Conservation (phyloP, 2,888 invertebrate genomes). For the Callosobruchus maculatus region DNA sequence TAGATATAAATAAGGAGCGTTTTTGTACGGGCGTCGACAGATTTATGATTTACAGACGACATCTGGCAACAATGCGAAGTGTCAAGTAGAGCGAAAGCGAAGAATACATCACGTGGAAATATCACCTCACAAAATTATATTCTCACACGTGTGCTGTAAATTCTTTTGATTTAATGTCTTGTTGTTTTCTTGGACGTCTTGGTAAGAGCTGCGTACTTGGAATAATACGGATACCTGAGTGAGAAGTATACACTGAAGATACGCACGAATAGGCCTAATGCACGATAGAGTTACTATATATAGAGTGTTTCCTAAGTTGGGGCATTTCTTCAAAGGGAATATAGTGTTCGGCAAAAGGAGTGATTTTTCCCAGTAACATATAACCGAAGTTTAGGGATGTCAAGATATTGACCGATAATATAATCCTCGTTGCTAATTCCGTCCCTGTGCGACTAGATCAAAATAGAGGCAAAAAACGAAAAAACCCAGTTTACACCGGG, state of each 20-base stretch:
- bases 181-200: background rate
- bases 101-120: background rate
- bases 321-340: no score
- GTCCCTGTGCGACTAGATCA: no score
- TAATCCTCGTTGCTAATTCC: no score
- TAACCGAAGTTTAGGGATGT: no score
- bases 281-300: no score
- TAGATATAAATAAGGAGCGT: background rate
- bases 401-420: no score
- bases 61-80: background rate
- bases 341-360: no score
- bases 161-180: background rate
- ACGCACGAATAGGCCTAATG: background rate
- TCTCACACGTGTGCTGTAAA: background rate
- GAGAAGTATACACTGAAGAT: background rate
- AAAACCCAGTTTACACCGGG: no score
- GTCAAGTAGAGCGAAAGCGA: background rate
- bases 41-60: background rate
- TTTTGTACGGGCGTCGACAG: background rate
- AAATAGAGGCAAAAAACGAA: no score
- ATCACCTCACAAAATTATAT: background rate
- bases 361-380: no score
- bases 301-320: no score
- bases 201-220: background rate
- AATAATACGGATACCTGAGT: background rate